Base-by-base conservation (phyloP, 1,140 invertebrate genomes). In the Pantala flavescens region DNA sequence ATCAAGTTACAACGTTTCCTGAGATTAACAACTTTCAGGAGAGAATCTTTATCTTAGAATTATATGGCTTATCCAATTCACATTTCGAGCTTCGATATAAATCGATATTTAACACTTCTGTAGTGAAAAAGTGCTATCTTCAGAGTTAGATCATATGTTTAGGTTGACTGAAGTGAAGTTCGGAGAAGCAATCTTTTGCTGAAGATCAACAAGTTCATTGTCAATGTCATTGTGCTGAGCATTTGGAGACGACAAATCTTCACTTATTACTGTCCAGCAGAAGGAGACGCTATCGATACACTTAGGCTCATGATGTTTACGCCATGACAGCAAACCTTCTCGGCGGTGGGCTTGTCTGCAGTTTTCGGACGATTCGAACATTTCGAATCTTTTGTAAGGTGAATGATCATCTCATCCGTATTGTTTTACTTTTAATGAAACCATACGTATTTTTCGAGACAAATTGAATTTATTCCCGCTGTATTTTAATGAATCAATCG, bases 1-100 rank as follows among this genome's bases (percentile, higher is more conserved):
- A 63, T 63, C 3, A 14, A 14, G 5, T 63, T 3, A 7, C 14
- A 63, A 14, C 12, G n/a, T 63, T 16, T 63, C 12, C 14, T 14
- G 2, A 7, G n/a, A 63, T 14, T 12, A 63, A 19, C n/a, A 3
- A 63, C 28, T 7, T 63, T 16, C n/a, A 63, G 12, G 12, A 12
- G 49, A 63, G 49, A 49, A 11, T 16, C 16, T 63, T 16, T 1
- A 63, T 63, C 5, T 7, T 21, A 63, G 12, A 63, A 63, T 19
- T 7, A 63, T 63, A 63, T 12, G n/a, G 49, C 49, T 63, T 21
- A 7, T 63, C 28, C 49, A 63, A 21, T 63, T 63, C n/a, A 19
- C 49, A 63, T 63, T 63, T 63, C 49, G 49, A 63, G 49, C 49
- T 63, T 63, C 49, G 49, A 63, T 63, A 63, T 63, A 63, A 63